phyloP scores from a whole-genome alignment of 2,113 vertebrate genomes.

The Rhizomys pruinosus region DNA sequence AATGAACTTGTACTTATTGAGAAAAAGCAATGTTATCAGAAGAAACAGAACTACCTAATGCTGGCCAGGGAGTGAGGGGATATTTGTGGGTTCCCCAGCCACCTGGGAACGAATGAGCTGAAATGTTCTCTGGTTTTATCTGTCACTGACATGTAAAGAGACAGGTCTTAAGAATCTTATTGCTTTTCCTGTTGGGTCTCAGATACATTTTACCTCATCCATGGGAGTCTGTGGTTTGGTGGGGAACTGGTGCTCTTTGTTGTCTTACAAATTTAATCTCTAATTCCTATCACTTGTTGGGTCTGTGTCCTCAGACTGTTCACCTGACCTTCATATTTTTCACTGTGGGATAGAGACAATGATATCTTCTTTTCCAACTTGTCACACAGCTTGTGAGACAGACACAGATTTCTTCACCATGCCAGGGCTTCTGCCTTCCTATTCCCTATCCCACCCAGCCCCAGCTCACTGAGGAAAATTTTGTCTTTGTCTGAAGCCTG shows the following conservation, averaged over 20 bases:
- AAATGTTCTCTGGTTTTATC: not conserved
- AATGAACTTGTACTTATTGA: not conserved
- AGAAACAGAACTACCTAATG: not conserved
- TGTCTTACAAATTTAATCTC: not conserved
- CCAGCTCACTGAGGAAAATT: not conserved
- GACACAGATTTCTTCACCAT: not conserved
- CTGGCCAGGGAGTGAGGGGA: not conserved
- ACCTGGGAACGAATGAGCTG: not conserved
- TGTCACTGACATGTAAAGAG: not conserved
- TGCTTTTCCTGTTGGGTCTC: not conserved
- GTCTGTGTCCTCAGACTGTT: not conserved
- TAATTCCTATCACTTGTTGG: not conserved
- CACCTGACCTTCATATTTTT: not conserved
- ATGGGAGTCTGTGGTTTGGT: not conserved
- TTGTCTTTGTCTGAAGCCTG: not conserved
- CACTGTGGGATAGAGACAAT: not conserved
- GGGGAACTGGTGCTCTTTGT: not conserved
- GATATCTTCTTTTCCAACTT: not conserved
- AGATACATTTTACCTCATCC: not conserved
- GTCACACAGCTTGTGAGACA: not conserved
- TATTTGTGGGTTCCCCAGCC: not conserved
- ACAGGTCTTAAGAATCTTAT: not conserved
- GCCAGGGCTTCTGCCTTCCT: not conserved
- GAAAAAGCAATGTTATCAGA: not conserved
- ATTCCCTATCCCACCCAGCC: not conserved